Evolutionary conservation across 2,113 vertebrate species (phyloP).

Genomic region (Thamnaconus septentrionalis): DNA sequence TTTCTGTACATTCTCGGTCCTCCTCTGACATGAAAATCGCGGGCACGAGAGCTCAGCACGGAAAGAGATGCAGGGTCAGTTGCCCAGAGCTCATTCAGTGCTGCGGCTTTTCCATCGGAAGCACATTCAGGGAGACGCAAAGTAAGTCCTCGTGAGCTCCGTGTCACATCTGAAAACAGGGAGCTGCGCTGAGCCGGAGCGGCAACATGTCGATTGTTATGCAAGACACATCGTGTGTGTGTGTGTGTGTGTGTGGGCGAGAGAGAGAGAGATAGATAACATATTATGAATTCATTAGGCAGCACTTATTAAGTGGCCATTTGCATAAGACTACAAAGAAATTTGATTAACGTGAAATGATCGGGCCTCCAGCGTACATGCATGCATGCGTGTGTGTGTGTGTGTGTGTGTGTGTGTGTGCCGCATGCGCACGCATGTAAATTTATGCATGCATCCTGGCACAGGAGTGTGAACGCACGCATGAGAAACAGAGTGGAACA

Average conservation of each 20-base stretch:
- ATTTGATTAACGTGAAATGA: constrained; percentile 29
- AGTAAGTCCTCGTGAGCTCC: too few relatives aligned
- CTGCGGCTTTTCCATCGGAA: not conserved
- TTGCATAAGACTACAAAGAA: constrained; percentile 44
- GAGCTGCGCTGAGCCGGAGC: constrained; percentile 2
- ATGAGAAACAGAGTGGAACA: constrained; percentile 14
- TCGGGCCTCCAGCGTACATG: not conserved
- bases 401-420: not conserved
- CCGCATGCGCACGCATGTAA: too few relatives aligned
- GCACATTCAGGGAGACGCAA: too few relatives aligned
- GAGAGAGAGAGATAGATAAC: constrained; percentile 11
- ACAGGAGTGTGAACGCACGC: not conserved
- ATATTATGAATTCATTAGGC: constrained; percentile 53
- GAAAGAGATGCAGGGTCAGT: too few relatives aligned
- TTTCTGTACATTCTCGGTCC: too few relatives aligned
- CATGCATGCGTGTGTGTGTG: constrained; percentile 2
- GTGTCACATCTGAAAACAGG: too few relatives aligned
- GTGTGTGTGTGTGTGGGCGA: not conserved
- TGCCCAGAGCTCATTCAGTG: not conserved
- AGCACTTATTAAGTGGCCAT: constrained; percentile 41
- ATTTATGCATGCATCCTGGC: constrained; percentile 9
- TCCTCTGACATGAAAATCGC: too few relatives aligned
- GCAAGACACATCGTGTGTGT: constrained; percentile 16
- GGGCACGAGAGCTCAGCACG: too few relatives aligned
- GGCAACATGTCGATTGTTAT: constrained; percentile 16